A percentile compares a stretch with the other conserved stretches of the same genome.
Evolutionary conservation across 2,888 invertebrate species (phyloP).

Genomic region (Desoria tigrina): DNA sequence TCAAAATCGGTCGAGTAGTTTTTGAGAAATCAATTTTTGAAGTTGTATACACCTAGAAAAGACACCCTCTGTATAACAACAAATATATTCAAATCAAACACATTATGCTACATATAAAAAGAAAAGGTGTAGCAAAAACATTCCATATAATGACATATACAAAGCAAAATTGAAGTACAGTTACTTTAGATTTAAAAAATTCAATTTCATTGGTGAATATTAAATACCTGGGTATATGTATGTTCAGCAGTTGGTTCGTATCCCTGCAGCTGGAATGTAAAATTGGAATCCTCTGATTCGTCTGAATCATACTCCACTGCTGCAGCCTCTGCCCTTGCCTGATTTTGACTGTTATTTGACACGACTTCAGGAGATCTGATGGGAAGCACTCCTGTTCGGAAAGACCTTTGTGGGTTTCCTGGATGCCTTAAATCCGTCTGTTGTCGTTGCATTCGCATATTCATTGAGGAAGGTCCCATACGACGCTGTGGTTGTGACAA

Average conservation of each 20-base stretch:
- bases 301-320: background rate
- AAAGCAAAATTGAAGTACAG: too few species aligned
- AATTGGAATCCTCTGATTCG: background rate
- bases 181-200: too few species aligned
- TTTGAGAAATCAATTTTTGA: too few species aligned
- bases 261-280: slow-evolving; percentile 17
- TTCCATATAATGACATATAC: too few species aligned
- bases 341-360: background rate
- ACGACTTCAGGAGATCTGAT: too few species aligned
- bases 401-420: background rate
- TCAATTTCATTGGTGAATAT: too few species aligned
- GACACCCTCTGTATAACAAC: too few species aligned
- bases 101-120: background rate
- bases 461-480: background rate
- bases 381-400: background rate
- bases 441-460: background rate
- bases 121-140: too few species aligned
- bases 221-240: too few species aligned
- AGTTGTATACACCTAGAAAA: too few species aligned
- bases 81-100: slow-evolving; percentile 4
- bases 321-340: background rate
- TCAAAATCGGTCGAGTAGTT: too few species aligned
- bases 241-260: background rate
- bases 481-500: background rate
- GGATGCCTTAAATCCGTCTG: background rate